A percentile compares a stretch with the other conserved stretches of the same genome.
Conservation (phyloP, 2,113 vertebrate genomes). For the Amphiprion ocellaris region DNA sequence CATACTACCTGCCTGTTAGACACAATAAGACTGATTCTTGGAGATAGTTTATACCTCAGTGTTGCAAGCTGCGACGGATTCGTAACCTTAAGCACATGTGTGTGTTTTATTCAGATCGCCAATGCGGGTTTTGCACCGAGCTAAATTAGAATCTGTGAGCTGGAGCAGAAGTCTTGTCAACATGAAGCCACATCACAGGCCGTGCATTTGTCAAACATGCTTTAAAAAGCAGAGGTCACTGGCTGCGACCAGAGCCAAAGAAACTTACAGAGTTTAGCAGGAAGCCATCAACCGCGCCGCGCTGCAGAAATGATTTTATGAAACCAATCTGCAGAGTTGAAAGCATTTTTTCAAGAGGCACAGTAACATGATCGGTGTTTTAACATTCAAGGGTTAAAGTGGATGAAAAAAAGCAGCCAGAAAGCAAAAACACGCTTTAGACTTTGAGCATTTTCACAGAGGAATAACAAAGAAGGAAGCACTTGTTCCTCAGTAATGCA, state of each 20-base stretch:
- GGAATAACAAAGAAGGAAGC: background rate
- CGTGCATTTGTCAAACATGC: slow-evolving; percentile 73
- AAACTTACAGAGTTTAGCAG: background rate
- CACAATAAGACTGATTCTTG: background rate
- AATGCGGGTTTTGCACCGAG: slow-evolving; percentile 22
- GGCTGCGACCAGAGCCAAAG: slow-evolving; percentile 35
- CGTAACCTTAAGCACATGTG: slow-evolving; percentile 33
- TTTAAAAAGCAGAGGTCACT: slow-evolving; percentile 69
- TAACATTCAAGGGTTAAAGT: too few relatives aligned
- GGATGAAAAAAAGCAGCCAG: background rate
- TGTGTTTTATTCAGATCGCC: slow-evolving; percentile 23
- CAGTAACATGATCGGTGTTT: background rate
- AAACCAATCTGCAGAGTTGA: background rate
- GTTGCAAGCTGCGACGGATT: slow-evolving; percentile 4
- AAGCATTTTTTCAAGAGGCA: too few relatives aligned
- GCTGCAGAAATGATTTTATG: background rate
- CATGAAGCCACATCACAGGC: slow-evolving; percentile 75
- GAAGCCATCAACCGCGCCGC: slow-evolving; percentile 21
- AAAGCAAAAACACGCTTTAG: background rate
- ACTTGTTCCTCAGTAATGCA: background rate
- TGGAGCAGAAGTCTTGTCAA: slow-evolving; percentile 69
- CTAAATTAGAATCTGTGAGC: slow-evolving; percentile 72
- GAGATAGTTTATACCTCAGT: background rate
- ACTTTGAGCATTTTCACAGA: background rate
- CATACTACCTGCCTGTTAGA: background rate